phyloP scores from a whole-genome alignment of 1,140 invertebrate species.

The Drosophila chauvacae region DNA sequence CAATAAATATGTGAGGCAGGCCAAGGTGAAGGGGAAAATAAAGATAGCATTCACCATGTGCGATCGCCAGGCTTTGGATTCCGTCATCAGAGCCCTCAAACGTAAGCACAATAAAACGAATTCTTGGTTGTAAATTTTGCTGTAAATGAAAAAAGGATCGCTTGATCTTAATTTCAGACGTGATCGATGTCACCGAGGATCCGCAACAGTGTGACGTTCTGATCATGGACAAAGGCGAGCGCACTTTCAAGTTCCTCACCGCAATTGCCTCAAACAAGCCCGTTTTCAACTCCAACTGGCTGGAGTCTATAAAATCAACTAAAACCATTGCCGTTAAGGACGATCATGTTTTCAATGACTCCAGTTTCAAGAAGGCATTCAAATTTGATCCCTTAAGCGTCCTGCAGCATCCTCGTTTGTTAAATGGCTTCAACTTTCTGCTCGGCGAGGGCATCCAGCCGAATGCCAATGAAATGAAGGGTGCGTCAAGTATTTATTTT shows the following conservation, averaged over 20 bases:
- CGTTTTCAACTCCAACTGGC: constrained; percentile 45
- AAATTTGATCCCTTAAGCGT: constrained; percentile 49
- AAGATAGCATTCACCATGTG: constrained; percentile 56
- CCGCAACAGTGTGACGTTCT: constrained; percentile 51
- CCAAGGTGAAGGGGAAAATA: constrained; percentile 45
- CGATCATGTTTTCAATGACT: constrained; percentile 56
- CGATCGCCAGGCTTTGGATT: constrained; percentile 19
- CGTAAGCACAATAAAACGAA: constrained; percentile 14
- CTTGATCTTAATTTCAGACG: constrained; percentile 17
- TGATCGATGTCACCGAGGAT: constrained; percentile 47
- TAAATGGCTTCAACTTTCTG: constrained; percentile 46
- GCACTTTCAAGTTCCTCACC: constrained; percentile 63
- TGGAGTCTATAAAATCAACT: constrained; percentile 26
- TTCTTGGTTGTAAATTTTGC: no score
- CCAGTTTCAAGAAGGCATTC: constrained; percentile 25
- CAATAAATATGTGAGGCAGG: constrained; percentile 46
- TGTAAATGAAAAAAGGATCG: background rate
- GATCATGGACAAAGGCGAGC: constrained; percentile 67
- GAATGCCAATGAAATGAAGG: constrained; percentile 45
- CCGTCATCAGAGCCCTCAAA: constrained; percentile 27
- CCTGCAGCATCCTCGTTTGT: constrained; percentile 20
- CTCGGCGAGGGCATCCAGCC: constrained; percentile 54
- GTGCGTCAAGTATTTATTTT: constrained; percentile 6
- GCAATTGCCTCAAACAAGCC: constrained; percentile 56
- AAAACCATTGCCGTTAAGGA: constrained; percentile 27